Conservation (phyloP, 2,797 vertebrate species). For the Denticeps clupeoides region DNA sequence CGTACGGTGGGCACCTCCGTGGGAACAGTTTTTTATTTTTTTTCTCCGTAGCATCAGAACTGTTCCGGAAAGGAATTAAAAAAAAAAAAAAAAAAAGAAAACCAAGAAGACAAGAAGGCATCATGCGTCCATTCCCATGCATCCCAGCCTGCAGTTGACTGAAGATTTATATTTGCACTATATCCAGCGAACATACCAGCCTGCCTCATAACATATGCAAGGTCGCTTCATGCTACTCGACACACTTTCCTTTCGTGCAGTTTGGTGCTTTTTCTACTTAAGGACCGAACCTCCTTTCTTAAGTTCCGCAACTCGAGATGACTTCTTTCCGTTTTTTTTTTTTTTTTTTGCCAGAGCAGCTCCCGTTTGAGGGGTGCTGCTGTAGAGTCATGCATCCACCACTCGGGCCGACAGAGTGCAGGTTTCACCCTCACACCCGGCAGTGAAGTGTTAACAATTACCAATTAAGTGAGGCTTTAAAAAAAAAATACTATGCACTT, state of each 20-base stretch:
- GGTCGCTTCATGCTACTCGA: slow-evolving; percentile 31
- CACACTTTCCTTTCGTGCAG: slow-evolving; percentile 19
- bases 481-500: slow-evolving; percentile 73
- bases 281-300: slow-evolving; percentile 17
- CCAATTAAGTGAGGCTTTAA: no score
- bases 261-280: slow-evolving; percentile 28
- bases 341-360: slow-evolving; percentile 26
- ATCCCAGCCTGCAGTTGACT: no score
- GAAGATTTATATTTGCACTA: no score
- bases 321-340: slow-evolving; percentile 15
- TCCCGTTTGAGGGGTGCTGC: no score
- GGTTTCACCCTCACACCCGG: no score
- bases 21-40: slow-evolving; percentile 24
- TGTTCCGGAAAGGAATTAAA: slow-evolving; percentile 31
- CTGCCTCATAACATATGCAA: slow-evolving; percentile 58
- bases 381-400: no score
- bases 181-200: slow-evolving; percentile 44
- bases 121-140: no score
- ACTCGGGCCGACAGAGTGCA: no score
- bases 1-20: no score
- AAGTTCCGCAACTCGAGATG: slow-evolving; percentile 12
- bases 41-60: slow-evolving; percentile 28
- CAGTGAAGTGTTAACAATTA: slow-evolving; percentile 6
- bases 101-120: slow-evolving; percentile 20
- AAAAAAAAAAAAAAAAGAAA: slow-evolving; percentile 24